Conservation (phyloP, 1,140 invertebrate genomes). For the Brachionus rubens region DNA sequence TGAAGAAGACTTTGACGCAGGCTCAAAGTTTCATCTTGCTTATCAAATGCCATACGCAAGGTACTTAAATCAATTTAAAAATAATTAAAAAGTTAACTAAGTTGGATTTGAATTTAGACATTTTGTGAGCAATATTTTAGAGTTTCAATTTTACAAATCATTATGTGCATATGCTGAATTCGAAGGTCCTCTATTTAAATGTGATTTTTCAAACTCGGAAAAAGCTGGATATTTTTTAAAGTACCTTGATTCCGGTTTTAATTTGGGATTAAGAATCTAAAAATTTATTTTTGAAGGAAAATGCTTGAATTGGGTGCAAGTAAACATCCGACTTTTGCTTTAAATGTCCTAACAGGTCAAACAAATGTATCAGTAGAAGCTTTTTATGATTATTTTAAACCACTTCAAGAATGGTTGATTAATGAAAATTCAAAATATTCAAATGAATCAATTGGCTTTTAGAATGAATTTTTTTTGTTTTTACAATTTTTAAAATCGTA, state of each 20-base stretch:
- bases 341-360: slow-evolving; percentile 71
- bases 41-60: slow-evolving; percentile 51
- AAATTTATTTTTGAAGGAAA: too few relatives aligned
- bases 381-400: slow-evolving; percentile 77
- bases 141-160: slow-evolving; percentile 83
- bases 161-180: slow-evolving; percentile 76
- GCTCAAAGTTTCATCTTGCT: slow-evolving; percentile 53
- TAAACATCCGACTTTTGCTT: slow-evolving; percentile 71
- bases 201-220: slow-evolving; percentile 78
- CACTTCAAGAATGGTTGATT: slow-evolving; percentile 73
- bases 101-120: slow-evolving; percentile 62
- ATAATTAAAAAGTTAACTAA: too few relatives aligned
- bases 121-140: slow-evolving; percentile 81
- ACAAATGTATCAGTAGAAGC: slow-evolving; percentile 71
- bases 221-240: slow-evolving; percentile 66
- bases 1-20: slow-evolving; percentile 51
- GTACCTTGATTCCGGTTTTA: too few relatives aligned
- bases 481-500: too few relatives aligned
- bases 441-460: neutral
- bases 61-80: too few relatives aligned
- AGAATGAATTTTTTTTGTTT: too few relatives aligned
- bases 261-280: too few relatives aligned
- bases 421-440: slow-evolving; percentile 65
- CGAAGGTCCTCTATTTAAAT: slow-evolving; percentile 74
- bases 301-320: slow-evolving; percentile 66